Evolutionary conservation across 2,113 vertebrate species (phyloP), one percentile per base, ranked within the genome.

Genomic region (Typhlomys cinereus): DNA sequence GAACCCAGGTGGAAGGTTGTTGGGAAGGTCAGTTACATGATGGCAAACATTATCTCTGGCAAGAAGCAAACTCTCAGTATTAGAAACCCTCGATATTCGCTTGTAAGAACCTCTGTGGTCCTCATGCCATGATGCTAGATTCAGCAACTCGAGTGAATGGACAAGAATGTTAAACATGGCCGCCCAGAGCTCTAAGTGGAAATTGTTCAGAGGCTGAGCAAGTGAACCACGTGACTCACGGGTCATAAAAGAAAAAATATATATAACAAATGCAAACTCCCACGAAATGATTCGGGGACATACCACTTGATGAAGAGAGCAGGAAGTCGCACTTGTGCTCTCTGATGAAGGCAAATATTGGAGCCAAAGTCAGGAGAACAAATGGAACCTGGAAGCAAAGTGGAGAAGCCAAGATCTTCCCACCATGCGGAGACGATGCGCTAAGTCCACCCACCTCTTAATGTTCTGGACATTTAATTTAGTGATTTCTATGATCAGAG

Each of bases 281-380:
- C 71, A 25, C 74, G 93, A 87, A 90, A 82, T 27, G 83, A 52
- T 74, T 85, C 8, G 67, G 57, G 3, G 27, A 44, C 12, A 81
- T 10, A 69, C 25, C 41, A 82, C 66, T 82, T 85, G 62, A 5
- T 64, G 89, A 84, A 91, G 66, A 67, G 61, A 86, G 54, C 73
- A 79, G 13, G 82, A 91, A 73, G 73, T 27, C 20, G 8, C 20
- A 54, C n/a, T n/a, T 78, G 15, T 18, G 62, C 76, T 73, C 82
- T 31, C 89, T 88, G 71, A 87, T 59, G 85, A 90, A 85, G 20
- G 3, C 48, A 95, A 93, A 90, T 85, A 54, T 41, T 94, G 27
- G 5, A 93, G 66, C 11, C 48, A 57, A 88, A 66, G 2, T 81
- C 13, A 82, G 14, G 25, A 27, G 0, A 70, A 64, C 57, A 54